A percentile compares a stretch with the other conserved stretches of the same genome.
phyloP scores from a whole-genome alignment of 2,797 vertebrate genomes.

The Leptodactylus fallax region DNA sequence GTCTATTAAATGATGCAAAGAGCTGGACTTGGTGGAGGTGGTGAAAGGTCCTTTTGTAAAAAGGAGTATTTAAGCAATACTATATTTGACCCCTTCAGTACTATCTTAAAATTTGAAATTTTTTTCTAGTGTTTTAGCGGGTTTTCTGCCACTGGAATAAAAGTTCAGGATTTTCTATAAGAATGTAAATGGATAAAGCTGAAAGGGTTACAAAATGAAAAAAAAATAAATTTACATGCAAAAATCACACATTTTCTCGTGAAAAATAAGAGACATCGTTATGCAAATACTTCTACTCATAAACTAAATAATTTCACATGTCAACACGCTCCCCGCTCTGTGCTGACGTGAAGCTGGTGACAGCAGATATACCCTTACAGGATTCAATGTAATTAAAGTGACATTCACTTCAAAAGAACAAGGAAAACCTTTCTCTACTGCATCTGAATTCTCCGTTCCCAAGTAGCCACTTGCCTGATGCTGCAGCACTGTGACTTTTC shows the following conservation, averaged over 20 bases:
- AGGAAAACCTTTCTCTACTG: constrained; percentile 34
- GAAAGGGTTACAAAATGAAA: constrained; percentile 32
- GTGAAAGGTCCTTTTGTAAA: no score
- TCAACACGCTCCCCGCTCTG: constrained; percentile 33
- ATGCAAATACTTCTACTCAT: constrained; percentile 53
- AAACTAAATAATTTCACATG: constrained; percentile 53
- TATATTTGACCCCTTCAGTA: no score
- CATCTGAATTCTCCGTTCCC: not conserved
- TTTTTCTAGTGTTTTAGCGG: no score
- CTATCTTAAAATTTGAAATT: no score
- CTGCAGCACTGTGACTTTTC: constrained; percentile 3
- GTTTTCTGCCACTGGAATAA: no score
- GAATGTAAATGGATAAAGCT: not conserved
- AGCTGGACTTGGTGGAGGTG: no score
- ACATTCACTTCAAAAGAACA: constrained; percentile 43
- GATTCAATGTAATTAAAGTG: constrained; percentile 55
- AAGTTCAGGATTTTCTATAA: no score
- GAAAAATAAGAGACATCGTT: constrained; percentile 12
- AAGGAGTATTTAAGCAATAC: no score
- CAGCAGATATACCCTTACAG: constrained; percentile 41
- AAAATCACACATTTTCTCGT: not conserved
- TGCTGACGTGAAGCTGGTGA: constrained; percentile 41
- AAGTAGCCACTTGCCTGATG: not conserved
- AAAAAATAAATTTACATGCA: constrained; percentile 15
- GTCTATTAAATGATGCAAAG: no score